phyloP scores from a whole-genome alignment of 2,113 vertebrate genomes.

The Lathamus discolor region DNA sequence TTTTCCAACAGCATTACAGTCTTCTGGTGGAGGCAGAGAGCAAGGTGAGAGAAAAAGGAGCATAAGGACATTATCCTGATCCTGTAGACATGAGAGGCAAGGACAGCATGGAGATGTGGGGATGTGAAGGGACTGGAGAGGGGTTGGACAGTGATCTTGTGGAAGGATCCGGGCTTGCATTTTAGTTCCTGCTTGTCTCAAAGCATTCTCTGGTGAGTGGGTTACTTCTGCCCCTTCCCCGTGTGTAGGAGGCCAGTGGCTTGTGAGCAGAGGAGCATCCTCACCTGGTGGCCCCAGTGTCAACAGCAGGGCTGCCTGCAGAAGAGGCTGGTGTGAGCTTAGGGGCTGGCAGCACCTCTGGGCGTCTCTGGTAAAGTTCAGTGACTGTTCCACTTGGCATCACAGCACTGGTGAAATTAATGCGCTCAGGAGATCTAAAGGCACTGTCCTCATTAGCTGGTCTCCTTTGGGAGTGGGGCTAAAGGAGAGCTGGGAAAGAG shows the following conservation, averaged over 20 bases:
- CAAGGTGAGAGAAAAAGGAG: background rate
- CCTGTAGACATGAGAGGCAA: background rate
- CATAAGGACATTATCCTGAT: background rate
- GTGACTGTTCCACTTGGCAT: conserved; percentile 44
- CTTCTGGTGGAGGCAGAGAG: background rate
- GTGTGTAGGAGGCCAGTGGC: rapidly evolving
- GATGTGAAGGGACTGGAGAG: background rate
- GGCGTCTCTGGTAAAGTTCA: conserved; percentile 16
- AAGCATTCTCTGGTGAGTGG: background rate
- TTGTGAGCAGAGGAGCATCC: background rate
- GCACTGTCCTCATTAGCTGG: background rate
- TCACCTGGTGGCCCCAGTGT: background rate
- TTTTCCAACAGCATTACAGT: background rate
- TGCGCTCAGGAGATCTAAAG: background rate
- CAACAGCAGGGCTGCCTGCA: background rate
- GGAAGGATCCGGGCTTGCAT: background rate
- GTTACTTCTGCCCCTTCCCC: background rate
- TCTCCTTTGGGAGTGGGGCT: background rate
- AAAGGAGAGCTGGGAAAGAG: background rate
- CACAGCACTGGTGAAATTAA: conserved; percentile 1
- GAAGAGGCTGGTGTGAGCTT: background rate
- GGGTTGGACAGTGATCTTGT: background rate
- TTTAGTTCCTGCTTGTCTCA: background rate
- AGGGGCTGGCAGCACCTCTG: background rate
- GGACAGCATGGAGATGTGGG: background rate